A percentile compares a stretch with the other conserved stretches of the same genome.
phyloP scores from a whole-genome alignment of 2,888 invertebrate species.

The Salticus scenicus region DNA sequence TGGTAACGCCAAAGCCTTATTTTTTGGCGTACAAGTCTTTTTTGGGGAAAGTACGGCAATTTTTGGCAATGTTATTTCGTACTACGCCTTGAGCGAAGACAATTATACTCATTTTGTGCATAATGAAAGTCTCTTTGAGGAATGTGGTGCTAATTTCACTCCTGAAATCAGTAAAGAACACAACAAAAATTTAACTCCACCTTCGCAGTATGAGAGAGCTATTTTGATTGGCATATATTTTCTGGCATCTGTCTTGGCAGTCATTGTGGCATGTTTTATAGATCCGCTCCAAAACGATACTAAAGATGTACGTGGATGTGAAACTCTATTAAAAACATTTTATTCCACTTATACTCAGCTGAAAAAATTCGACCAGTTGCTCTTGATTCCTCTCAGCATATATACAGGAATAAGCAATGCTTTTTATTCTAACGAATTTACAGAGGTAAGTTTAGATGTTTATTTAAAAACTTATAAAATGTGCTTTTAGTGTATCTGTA shows the following conservation, averaged over 20 bases:
- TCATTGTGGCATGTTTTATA: slow-evolving; percentile 88
- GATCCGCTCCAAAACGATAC: slow-evolving; percentile 84
- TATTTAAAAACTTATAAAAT: too few species aligned
- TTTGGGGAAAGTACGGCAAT: slow-evolving; percentile 97
- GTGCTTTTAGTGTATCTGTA: too few species aligned
- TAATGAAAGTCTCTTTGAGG: background rate
- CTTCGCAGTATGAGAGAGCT: slow-evolving; percentile 89
- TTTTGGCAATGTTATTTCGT: slow-evolving; percentile 97
- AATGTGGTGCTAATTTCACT: slow-evolving; percentile 23
- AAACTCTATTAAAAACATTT: slow-evolving; percentile 77
- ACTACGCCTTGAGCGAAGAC: slow-evolving; percentile 76
- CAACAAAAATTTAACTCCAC: slow-evolving; percentile 83
- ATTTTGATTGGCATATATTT: slow-evolving; percentile 92
- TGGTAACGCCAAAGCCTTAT: slow-evolving; percentile 92
- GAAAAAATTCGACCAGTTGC: slow-evolving; percentile 90
- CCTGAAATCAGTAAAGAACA: slow-evolving; percentile 8
- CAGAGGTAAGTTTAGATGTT: slow-evolving; percentile 77
- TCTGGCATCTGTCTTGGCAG: slow-evolving; percentile 88
- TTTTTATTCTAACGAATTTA: slow-evolving; percentile 87
- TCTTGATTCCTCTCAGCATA: slow-evolving; percentile 94
- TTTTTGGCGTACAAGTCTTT: slow-evolving; percentile 99
- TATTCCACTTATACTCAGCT: slow-evolving; percentile 90
- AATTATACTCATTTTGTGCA: background rate
- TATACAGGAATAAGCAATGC: slow-evolving; percentile 99
- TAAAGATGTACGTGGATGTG: slow-evolving; percentile 6